Conservation (phyloP, 1,140 invertebrate species). For the Centruroides sculpturatus region DNA sequence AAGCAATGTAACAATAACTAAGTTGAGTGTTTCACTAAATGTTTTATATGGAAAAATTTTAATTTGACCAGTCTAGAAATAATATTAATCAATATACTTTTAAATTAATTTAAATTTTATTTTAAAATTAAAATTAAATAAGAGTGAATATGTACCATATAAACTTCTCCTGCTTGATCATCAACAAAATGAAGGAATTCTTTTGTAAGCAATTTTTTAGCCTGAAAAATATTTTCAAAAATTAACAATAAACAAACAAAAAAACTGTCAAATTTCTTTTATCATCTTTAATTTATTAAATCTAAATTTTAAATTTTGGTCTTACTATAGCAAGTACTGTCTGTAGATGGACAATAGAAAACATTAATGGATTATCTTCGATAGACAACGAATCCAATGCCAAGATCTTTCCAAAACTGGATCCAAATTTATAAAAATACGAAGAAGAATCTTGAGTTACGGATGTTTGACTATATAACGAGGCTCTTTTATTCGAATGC, state of each 20-base stretch:
- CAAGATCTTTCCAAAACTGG: constrained; percentile 49
- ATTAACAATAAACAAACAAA: too few species aligned
- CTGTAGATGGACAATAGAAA: constrained; percentile 28
- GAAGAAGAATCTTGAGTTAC: constrained; percentile 54
- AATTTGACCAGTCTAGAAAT: constrained; percentile 34
- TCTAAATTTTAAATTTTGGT: too few species aligned
- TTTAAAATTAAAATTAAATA: constrained; percentile 1
- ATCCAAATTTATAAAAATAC: constrained; percentile 79
- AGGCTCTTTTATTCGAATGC: constrained; percentile 14
- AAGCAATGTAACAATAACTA: constrained; percentile 82
- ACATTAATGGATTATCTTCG: constrained; percentile 27
- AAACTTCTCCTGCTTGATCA: constrained; percentile 60
- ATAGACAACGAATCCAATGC: constrained; percentile 25
- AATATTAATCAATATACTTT: background rate
- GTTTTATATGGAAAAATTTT: constrained; percentile 73
- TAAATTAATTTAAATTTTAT: background rate
- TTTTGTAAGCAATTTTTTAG: constrained; percentile 78
- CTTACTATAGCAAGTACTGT: constrained; percentile 28
- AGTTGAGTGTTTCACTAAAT: constrained; percentile 85
- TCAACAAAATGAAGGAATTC: constrained; percentile 62
- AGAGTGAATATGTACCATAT: constrained; percentile 18
- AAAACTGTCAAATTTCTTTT: background rate
- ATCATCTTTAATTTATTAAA: background rate
- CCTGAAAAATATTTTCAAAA: constrained; percentile 21
- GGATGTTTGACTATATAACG: constrained; percentile 25